These are phyloP conservation scores for Oscarella lobularis DNA, from an alignment of 37 sponge, comb jelly and placozoan genomes.

Conservation along the genomic window DNA sequence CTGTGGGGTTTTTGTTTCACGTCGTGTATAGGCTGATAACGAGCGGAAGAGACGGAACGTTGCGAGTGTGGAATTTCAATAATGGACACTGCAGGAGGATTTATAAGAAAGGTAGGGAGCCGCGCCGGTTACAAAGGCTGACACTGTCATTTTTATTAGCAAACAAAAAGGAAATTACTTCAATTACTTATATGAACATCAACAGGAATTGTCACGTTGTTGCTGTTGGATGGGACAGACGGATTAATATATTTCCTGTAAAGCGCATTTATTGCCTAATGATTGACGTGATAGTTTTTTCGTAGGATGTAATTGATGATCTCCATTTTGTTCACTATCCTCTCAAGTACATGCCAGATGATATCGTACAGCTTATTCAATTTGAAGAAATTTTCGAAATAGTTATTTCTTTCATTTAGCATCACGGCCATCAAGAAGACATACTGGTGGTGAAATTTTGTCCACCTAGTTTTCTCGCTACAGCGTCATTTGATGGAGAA, in stretches of 20 bases:
- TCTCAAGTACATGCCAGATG: not conserved
- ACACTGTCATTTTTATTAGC: not conserved
- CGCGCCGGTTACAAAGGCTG: no score
- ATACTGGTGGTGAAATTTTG: no score
- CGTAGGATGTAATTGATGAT: not conserved
- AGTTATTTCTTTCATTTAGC: no score
- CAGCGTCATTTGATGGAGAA: no score
- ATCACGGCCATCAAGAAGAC: no score
- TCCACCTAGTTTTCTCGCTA: no score
- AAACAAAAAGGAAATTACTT: slow-evolving; percentile 6
- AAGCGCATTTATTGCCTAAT: no score
- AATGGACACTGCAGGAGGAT: slow-evolving; percentile 68
- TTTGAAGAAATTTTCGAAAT: no score
- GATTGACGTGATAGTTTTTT: no score
- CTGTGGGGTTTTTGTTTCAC: not conserved
- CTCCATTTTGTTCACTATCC: not conserved
- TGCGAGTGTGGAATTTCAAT: slow-evolving; percentile 89
- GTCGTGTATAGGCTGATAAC: slow-evolving; percentile 41
- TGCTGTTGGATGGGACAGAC: slow-evolving; percentile 87
- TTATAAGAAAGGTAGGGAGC: slow-evolving; percentile 56
- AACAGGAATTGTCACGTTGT: slow-evolving; percentile 46
- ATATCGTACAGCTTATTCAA: no score
- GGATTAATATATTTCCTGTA: slow-evolving; percentile 68
- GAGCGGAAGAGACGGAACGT: slow-evolving; percentile 56
- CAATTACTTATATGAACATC: slow-evolving; percentile 9